These are phyloP conservation scores for Rallus crepitans DNA, from an alignment of 2,797 vertebrate genomes.

Conservation along the genomic window DNA sequence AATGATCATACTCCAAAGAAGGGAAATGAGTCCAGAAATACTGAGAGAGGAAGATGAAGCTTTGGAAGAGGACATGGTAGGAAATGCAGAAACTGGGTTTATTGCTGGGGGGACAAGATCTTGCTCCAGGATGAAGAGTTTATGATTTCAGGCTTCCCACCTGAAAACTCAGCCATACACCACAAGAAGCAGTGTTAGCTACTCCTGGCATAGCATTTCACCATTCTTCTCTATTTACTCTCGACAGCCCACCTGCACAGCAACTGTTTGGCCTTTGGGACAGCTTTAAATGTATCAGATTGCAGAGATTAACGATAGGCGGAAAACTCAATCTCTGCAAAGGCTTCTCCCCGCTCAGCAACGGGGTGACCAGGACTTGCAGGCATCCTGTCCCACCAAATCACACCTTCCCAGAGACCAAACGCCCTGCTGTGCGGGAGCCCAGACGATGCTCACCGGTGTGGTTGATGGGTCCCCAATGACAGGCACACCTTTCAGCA, in stretches of 20 bases:
- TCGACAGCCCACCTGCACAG: background rate
- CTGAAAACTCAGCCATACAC: background rate
- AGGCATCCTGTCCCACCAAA: background rate
- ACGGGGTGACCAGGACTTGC: background rate
- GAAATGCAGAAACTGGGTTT: background rate
- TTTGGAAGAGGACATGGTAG: background rate
- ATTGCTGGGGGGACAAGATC: background rate
- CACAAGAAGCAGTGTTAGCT: background rate
- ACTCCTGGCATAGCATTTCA: fast-evolving
- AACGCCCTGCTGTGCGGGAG: fast-evolving
- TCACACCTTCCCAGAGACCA: background rate
- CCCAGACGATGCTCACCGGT: fast-evolving
- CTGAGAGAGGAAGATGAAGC: background rate
- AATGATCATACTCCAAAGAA: background rate
- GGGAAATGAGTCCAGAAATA: background rate
- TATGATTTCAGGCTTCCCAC: background rate
- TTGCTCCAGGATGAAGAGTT: background rate
- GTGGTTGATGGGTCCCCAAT: background rate
- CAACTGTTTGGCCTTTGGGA: background rate
- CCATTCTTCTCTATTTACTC: background rate
- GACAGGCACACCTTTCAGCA: background rate
- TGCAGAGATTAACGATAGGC: background rate
- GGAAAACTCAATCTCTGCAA: background rate
- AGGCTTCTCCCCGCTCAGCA: background rate
- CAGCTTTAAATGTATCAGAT: background rate